Conservation (phyloP, 2,797 vertebrate species). For the Clarias pachynema region DNA sequence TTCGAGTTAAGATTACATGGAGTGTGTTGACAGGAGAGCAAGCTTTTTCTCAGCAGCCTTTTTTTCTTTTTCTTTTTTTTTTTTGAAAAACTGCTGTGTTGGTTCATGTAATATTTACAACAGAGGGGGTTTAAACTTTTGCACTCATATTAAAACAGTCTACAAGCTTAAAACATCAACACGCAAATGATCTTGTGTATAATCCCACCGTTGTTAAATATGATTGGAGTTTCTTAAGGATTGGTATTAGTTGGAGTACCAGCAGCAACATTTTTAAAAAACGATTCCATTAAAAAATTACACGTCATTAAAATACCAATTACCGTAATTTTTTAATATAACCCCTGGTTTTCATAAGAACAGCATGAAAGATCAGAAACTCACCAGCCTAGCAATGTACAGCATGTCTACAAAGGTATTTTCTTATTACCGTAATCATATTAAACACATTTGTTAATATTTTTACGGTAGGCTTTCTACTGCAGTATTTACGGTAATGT, state of each 20-base stretch:
- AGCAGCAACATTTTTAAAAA: neutral
- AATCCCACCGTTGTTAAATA: neutral
- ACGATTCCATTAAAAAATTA: no score
- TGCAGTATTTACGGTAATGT: neutral
- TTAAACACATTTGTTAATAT: neutral
- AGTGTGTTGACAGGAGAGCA: neutral
- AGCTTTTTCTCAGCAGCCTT: neutral
- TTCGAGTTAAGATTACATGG: neutral
- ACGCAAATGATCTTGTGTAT: neutral
- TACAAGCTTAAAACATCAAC: neutral
- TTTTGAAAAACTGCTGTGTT: neutral
- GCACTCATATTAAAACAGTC: neutral
- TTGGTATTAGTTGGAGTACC: neutral
- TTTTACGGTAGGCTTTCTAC: neutral
- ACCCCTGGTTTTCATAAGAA: neutral
- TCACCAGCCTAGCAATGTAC: neutral
- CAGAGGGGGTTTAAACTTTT: neutral
- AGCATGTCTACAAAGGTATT: neutral
- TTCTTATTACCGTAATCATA: neutral
- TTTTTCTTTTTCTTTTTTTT: no score
- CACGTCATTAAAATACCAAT: neutral
- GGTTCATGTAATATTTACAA: neutral
- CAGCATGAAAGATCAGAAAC: neutral
- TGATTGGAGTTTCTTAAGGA: neutral
- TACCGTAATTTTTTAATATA: neutral